Evolutionary conservation across 2,888 invertebrate genomes (phyloP).

Genomic region (Serripes groenlandicus): DNA sequence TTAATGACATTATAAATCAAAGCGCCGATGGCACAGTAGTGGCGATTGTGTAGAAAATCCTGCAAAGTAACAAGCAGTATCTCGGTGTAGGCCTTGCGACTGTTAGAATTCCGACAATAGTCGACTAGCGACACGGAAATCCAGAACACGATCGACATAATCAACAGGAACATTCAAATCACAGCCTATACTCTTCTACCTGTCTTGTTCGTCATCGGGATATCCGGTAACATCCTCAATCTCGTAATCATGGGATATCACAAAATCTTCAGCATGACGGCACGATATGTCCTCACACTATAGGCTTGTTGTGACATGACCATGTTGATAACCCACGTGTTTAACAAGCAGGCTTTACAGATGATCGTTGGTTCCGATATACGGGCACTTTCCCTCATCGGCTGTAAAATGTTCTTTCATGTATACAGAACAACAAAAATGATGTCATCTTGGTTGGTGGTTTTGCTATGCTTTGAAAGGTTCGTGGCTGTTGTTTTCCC

Average conservation of each 20-base stretch:
- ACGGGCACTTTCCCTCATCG: conserved; percentile 53
- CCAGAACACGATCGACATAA: background rate
- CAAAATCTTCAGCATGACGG: conserved; percentile 52
- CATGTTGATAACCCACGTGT: conserved; percentile 64
- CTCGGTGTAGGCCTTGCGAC: too few relatives aligned
- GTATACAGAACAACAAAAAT: conserved; percentile 66
- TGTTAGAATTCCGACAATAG: too few relatives aligned
- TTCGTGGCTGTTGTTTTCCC: conserved; percentile 72
- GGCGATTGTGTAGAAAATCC: too few relatives aligned
- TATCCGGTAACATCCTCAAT: conserved; percentile 68
- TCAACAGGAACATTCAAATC: background rate
- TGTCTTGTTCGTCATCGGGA: conserved; percentile 53
- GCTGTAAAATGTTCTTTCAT: conserved; percentile 71
- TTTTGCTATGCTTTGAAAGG: conserved; percentile 68
- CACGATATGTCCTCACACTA: conserved; percentile 62
- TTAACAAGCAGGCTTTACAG: conserved; percentile 66
- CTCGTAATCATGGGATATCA: conserved; percentile 62
- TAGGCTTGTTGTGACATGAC: conserved; percentile 69
- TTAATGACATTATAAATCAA: too few relatives aligned
- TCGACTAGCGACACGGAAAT: too few relatives aligned
- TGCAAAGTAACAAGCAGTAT: too few relatives aligned
- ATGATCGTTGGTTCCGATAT: conserved; percentile 65
- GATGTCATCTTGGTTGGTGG: conserved; percentile 74
- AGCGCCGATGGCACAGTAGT: too few relatives aligned
- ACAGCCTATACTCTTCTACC: conserved; percentile 42